Evolutionary conservation across 2,797 vertebrate genomes (phyloP), one percentile per base, ranked within the genome.

Genomic region (Pipistrellus pygmaeus): DNA sequence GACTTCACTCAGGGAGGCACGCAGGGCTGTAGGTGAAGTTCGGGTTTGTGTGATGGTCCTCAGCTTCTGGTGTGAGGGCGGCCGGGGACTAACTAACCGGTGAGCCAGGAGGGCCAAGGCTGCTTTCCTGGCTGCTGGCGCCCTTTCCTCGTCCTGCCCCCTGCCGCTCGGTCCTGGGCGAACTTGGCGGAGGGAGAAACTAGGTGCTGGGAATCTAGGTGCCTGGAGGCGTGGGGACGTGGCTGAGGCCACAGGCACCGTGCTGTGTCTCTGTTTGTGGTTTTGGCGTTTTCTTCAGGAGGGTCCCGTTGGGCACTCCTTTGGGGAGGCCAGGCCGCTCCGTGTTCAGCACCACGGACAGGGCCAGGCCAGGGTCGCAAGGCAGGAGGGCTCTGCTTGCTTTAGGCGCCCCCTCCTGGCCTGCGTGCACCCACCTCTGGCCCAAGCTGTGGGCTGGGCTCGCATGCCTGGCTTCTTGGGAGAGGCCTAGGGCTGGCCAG

Each of bases 331-430:
- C 23, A 13, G 8, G 3, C 18, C 0, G 0, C 25, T 71, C 12
- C 15, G 69, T 11, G 5, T 96, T 97, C 97, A 97, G 96, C 83
- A 97, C 97, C 95, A 23, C 20, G 97, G 96, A 96, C 96, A 96
- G 93, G 38, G 13, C 9, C 23, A 5, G 35, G 3, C 23, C 2
- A 4, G 0, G 3, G 17, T 21, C 15, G 2, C 0, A 13, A 41
- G 21, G 51, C 38, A 25, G 51, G 25, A 57, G 46, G 2, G 44
- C n/a, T 11, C 55, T 41, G 20, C 7, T 6, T 4, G n/a, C 51
- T 48, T 92, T 85, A 64, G 75, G 35, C 86, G 73, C 32, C 46
- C 53, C 32, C 46, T 6, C 57, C 0, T 6, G 38, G 18, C 21
- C 51, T 68, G 12, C 1, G 44, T 1, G 44, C 35, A 76, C 25